Evolutionary conservation across 2,888 invertebrate species (phyloP).

Genomic region (Ypsolopha sequella): DNA sequence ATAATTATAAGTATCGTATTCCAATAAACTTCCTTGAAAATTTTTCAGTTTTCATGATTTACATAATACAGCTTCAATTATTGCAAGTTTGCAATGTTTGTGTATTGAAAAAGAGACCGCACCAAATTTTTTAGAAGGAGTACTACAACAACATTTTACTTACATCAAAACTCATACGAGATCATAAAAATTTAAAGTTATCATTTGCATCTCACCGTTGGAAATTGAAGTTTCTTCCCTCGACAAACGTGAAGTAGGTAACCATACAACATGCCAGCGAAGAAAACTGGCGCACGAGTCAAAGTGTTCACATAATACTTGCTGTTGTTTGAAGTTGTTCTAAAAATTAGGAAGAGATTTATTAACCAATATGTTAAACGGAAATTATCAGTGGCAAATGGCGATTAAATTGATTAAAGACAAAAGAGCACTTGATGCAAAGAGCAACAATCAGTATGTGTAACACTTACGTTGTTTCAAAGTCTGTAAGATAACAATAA

Average conservation of each 20-base stretch:
- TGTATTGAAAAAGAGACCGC: too few relatives aligned
- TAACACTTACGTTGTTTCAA: background rate
- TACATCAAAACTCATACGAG: too few relatives aligned
- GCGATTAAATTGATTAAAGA: background rate
- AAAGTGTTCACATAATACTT: conserved; percentile 37
- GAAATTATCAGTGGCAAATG: background rate
- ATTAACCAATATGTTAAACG: background rate
- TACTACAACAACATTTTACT: too few relatives aligned
- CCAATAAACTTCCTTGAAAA: too few relatives aligned
- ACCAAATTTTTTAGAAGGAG: too few relatives aligned
- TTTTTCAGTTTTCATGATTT: too few relatives aligned
- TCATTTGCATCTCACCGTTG: conserved; percentile 16
- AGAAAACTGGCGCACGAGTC: conserved; percentile 36
- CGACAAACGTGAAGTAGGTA: conserved; percentile 31
- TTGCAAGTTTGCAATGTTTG: too few relatives aligned
- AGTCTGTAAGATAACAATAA: background rate
- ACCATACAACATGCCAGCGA: conserved; percentile 38
- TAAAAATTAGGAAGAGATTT: background rate
- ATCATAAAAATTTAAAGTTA: too few relatives aligned
- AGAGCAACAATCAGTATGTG: background rate
- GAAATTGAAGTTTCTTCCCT: conserved; percentile 23
- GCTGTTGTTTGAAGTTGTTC: background rate
- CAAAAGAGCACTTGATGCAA: background rate
- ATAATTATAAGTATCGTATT: too few relatives aligned
- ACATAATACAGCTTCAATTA: too few relatives aligned